Evolutionary conservation across 2,113 vertebrate genomes (phyloP).

Genomic region (Eupsittula cactorum): DNA sequence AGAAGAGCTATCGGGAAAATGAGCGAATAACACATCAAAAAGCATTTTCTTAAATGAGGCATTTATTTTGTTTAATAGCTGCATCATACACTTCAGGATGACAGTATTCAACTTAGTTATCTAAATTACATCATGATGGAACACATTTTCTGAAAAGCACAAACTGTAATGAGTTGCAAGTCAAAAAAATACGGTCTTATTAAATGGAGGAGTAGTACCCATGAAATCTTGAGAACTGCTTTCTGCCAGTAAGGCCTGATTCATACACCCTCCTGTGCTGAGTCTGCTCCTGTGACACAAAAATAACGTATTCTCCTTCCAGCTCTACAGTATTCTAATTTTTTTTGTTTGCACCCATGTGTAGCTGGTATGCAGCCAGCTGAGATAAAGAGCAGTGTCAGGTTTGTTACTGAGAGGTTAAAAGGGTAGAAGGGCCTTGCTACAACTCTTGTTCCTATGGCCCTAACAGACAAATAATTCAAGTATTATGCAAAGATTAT

Average conservation of each 20-base stretch:
- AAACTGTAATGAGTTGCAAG: conserved; percentile 3
- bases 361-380: background rate
- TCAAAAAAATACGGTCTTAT: background rate
- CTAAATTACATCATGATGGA: conserved; percentile 47
- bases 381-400: background rate
- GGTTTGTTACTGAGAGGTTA: background rate
- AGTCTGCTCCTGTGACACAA: background rate
- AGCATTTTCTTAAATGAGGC: conserved; percentile 14
- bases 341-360: background rate
- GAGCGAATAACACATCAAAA: conserved; percentile 1
- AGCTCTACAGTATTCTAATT: background rate
- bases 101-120: conserved; percentile 30
- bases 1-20: background rate
- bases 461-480: background rate
- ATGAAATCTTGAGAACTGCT: background rate
- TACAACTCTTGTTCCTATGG: background rate
- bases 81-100: background rate
- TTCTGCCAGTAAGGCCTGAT: background rate
- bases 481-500: background rate
- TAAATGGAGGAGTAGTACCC: background rate
- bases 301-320: background rate
- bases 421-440: background rate
- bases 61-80: conserved; percentile 50
- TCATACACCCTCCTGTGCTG: background rate
- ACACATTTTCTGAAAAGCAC: conserved; percentile 23